Base-by-base conservation (phyloP, 2,113 vertebrate genomes). In the Patagioenas fasciata region DNA sequence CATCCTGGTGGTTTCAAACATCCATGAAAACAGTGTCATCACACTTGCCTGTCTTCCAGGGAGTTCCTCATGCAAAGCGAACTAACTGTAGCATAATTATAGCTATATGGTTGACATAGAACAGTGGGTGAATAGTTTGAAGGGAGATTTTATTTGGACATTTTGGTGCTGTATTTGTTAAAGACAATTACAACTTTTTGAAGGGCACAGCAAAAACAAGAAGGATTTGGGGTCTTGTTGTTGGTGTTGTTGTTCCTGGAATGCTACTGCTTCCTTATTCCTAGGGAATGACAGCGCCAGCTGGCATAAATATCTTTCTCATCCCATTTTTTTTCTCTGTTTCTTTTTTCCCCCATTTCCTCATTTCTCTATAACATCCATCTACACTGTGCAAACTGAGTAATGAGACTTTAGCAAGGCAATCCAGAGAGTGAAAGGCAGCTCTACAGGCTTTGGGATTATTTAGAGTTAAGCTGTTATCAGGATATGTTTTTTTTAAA, bases 391-490 rank as follows among this genome's bases (percentile, higher is more conserved):
- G 53, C 34, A 92, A 78, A 40, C 56, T 66, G 36, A 64, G 36
- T 73, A 78, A 80, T 44, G 79, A 87, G 57, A 60, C 58, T 88
- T 85, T 54, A 12, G 60, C 66, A 70, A 82, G 53, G 53, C 79
- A 84, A 84, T 62, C 20, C 60, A 75, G 50, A 71, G 47, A 21
- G 12, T 77, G 56, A 88, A 50, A 61, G 57, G 44, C 85, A 95
- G 69, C 51, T 91, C 65, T 91, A 48, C 56, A 61, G 65, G 23
- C 74, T 92, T 34, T 61, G 61, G 61, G 62, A 54, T 94, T 94
- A 53, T 95, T 95, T 72, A 91, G 94, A 20, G 34, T 91, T 96
- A 96, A 97, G 67, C 89, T 97, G 80, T 97, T 97, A 93, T 83
- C 50, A 58, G n/a, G 15, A 7, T 5, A 11, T n/a, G 38, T 17